These are phyloP conservation scores for Copidosoma aretas DNA, from an alignment of 2,888 invertebrate genomes.

Conservation along the genomic window DNA sequence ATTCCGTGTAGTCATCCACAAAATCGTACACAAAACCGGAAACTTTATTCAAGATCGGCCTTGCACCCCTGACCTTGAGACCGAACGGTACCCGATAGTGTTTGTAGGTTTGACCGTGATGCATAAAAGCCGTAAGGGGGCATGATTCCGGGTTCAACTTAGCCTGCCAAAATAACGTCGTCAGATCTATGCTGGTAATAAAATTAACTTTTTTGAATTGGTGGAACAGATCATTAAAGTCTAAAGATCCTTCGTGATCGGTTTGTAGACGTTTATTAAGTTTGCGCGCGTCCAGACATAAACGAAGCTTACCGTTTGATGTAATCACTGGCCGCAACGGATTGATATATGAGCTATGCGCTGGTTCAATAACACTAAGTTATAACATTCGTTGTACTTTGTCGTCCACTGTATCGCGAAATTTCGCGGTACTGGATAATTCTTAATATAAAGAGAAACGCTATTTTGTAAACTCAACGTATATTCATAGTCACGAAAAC, in stretches of 20 bases:
- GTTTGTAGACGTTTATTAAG: conserved; percentile 47
- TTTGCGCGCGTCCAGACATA: conserved; percentile 49
- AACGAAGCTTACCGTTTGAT: conserved; percentile 43
- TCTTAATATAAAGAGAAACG: not conserved
- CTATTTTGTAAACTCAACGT: conserved; percentile 9
- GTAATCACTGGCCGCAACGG: conserved; percentile 24
- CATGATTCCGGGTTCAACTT: conserved; percentile 34
- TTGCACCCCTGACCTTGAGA: not conserved
- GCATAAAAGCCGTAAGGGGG: conserved; percentile 37
- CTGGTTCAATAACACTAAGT: conserved; percentile 3
- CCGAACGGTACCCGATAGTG: not conserved
- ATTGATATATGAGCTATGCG: conserved; percentile 22
- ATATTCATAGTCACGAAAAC: conserved; percentile 10
- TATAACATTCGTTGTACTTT: conserved; percentile 20
- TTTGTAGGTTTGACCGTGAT: too few species aligned
- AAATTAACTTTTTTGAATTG: conserved; percentile 37
- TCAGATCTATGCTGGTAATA: conserved; percentile 40
- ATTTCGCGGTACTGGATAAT: conserved; percentile 4
- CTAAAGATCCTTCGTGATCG: conserved; percentile 44
- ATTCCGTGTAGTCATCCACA: not conserved
- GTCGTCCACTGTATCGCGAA: not conserved
- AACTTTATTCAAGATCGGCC: not conserved
- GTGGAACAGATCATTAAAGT: conserved; percentile 37
- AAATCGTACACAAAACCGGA: not conserved
- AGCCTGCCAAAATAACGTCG: conserved; percentile 43